Evolutionary conservation across 1,140 invertebrate species (phyloP).

Genomic region (Habropoda laboriosa): DNA sequence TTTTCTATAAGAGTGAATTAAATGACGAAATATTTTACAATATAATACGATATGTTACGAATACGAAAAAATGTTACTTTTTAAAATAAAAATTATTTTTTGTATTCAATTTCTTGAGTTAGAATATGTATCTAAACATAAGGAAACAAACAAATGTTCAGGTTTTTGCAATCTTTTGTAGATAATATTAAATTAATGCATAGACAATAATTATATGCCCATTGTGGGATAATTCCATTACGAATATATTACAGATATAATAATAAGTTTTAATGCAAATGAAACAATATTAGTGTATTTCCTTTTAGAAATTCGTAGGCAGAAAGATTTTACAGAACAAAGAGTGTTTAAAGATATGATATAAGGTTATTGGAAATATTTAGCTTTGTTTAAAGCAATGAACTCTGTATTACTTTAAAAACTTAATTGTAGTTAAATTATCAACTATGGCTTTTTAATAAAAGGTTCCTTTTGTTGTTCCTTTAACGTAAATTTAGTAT

Average conservation of each 20-base stretch:
- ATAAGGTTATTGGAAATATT: slow-evolving; percentile 5
- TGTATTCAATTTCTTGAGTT: not conserved
- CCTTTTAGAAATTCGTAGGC: slow-evolving; percentile 32
- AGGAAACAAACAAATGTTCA: slow-evolving; percentile 22
- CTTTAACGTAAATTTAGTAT: slow-evolving; percentile 50
- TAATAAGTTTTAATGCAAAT: slow-evolving; percentile 40
- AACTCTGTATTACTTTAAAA: slow-evolving; percentile 2
- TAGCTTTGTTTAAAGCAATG: not conserved
- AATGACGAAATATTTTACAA: not conserved
- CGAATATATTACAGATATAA: slow-evolving; percentile 28
- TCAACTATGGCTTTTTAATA: slow-evolving; percentile 16
- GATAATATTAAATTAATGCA: slow-evolving; percentile 47
- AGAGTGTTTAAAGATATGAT: not conserved
- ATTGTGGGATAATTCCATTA: slow-evolving; percentile 51
- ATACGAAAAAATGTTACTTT: not conserved
- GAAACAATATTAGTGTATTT: slow-evolving; percentile 35
- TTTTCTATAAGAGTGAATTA: not conserved
- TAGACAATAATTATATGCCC: slow-evolving; percentile 71
- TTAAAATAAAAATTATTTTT: not conserved
- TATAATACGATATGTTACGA: not conserved
- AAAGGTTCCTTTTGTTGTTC: slow-evolving; percentile 65
- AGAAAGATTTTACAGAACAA: slow-evolving; percentile 38
- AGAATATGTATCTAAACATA: not conserved
- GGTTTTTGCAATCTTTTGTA: slow-evolving; percentile 47
- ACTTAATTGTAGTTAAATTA: slow-evolving; percentile 2